These are phyloP conservation scores for Drosophila albomicans DNA, from an alignment of 1,140 invertebrate species.

Conservation along the genomic window DNA sequence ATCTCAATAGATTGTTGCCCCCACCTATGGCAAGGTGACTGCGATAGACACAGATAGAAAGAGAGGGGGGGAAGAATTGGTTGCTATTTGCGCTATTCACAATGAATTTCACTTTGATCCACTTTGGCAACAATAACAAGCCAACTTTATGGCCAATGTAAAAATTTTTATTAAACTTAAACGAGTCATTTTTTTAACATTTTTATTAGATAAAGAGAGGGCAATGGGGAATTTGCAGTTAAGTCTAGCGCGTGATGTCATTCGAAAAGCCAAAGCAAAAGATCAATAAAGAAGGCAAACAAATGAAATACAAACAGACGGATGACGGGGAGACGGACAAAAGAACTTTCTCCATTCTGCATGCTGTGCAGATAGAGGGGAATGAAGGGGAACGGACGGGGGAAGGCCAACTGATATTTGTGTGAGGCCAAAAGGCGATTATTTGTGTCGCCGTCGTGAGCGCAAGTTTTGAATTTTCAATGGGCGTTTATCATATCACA, in stretches of 20 bases:
- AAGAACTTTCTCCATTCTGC: conserved; percentile 79
- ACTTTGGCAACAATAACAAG: conserved; percentile 20
- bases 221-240: conserved; percentile 2
- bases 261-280: conserved; percentile 33
- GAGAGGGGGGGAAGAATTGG: background rate
- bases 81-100: background rate
- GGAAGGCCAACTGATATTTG: conserved; percentile 63
- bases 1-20: conserved; percentile 10
- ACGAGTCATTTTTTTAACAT: conserved; percentile 3
- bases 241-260: conserved; percentile 44
- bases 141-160: conserved; percentile 11
- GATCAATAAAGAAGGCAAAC: conserved; percentile 60
- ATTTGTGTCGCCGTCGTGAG: conserved; percentile 44
- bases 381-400: background rate
- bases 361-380: conserved; percentile 49
- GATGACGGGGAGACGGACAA: conserved; percentile 21
- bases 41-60: background rate
- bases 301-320: conserved; percentile 21
- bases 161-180: conserved; percentile 12
- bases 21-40: conserved; percentile 24
- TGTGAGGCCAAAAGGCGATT: conserved; percentile 37
- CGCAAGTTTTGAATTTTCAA: conserved; percentile 36
- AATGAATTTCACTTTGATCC: conserved; percentile 23
- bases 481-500: conserved; percentile 39
- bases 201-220: background rate